These are phyloP conservation scores for Spodoptera picta DNA, from an alignment of 2,888 invertebrate genomes.

Conservation along the genomic window DNA sequence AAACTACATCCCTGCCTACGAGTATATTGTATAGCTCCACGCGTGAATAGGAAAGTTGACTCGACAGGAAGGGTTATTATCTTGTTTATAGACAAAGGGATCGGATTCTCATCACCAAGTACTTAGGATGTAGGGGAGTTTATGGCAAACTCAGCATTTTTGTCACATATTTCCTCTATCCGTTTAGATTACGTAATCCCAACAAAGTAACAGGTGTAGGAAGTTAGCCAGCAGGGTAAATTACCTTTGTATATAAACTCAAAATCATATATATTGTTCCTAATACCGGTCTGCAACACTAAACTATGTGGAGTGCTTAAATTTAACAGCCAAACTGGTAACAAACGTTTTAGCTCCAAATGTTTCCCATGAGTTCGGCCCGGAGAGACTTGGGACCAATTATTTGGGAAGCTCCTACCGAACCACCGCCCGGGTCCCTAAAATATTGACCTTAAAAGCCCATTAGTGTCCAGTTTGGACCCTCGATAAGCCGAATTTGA, in stretches of 20 bases:
- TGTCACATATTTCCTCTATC: neutral
- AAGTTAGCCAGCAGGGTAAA: neutral
- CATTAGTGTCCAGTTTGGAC: constrained; percentile 79
- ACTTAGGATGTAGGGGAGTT: constrained; percentile 3
- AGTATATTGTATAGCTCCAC: constrained; percentile 15
- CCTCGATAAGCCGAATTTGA: constrained; percentile 78
- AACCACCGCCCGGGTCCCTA: constrained; percentile 61
- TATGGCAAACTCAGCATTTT: constrained; percentile 14
- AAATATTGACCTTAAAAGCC: constrained; percentile 84
- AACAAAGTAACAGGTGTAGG: neutral
- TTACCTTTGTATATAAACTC: constrained; percentile 16
- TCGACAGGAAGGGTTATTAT: constrained; percentile 20
- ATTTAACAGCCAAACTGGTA: constrained; percentile 60
- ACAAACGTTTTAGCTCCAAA: constrained; percentile 59
- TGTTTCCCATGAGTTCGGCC: constrained; percentile 60
- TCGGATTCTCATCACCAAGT: constrained; percentile 21
- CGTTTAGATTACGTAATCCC: neutral
- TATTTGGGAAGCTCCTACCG: constrained; percentile 67
- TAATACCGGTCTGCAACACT: constrained; percentile 25
- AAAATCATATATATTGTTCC: constrained; percentile 16
- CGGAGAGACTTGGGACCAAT: constrained; percentile 74
- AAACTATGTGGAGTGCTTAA: constrained; percentile 52
- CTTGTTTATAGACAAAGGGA: constrained; percentile 27
- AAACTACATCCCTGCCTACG: neutral
- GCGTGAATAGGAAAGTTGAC: constrained; percentile 14